Percentiles rank a stretch among this genome's conserved stretches.
Conservation (phyloP, 2,113 vertebrate genomes). For the Campylorhamphus procurvoides region DNA sequence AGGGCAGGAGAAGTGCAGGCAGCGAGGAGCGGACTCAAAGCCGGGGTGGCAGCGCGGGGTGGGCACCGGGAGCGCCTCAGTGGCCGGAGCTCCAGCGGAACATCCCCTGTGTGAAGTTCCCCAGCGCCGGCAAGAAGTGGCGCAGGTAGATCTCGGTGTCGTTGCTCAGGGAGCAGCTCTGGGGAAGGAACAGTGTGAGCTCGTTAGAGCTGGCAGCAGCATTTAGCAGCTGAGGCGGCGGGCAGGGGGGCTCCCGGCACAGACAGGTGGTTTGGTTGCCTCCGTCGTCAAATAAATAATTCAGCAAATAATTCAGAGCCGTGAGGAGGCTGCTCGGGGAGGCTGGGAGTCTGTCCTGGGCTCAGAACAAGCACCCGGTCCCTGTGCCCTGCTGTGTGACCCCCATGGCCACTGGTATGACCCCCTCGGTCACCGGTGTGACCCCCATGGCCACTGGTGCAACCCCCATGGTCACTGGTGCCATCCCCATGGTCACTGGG, state of each 20-base stretch:
- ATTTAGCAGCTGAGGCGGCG: accelerated
- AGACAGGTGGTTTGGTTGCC: accelerated
- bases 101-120: constrained; percentile 48
- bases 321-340: not conserved
- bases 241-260: not conserved
- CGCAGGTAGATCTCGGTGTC: constrained; percentile 44
- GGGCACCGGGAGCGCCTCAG: no score
- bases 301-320: no score
- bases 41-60: no score
- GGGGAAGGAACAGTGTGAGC: accelerated
- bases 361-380: not conserved
- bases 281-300: not conserved
- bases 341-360: not conserved
- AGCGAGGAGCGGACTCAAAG: not conserved
- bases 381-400: not conserved
- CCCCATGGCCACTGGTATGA: no score
- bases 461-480: no score
- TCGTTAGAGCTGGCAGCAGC: accelerated
- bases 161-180: not conserved
- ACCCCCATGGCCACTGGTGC: no score
- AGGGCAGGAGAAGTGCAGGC: not conserved
- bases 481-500: no score
- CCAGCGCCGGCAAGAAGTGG: constrained; percentile 47
- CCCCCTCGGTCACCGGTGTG: no score
- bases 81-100: not conserved